Conservation (phyloP, 2,113 vertebrate species). For the Laticauda colubrina region DNA sequence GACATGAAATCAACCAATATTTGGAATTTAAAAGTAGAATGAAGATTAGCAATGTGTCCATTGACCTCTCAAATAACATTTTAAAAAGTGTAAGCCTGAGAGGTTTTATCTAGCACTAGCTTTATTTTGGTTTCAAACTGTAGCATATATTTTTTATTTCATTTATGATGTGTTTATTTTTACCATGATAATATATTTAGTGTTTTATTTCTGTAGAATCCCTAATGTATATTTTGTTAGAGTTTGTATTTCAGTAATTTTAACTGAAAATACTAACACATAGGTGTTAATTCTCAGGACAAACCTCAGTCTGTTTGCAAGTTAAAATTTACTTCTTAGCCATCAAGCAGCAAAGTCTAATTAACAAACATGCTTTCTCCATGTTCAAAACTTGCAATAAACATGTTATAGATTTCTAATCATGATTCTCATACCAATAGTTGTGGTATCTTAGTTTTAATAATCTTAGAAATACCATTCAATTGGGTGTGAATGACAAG, state of each 20-base stretch:
- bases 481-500: neutral
- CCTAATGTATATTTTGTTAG: neutral
- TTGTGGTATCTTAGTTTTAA: neutral
- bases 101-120: neutral
- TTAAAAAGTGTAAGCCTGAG: neutral
- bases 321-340: slow-evolving; percentile 22
- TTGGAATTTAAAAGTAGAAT: neutral
- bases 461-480: neutral
- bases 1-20: neutral
- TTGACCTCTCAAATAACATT: neutral
- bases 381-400: neutral
- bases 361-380: slow-evolving; percentile 5
- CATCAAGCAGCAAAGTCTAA: neutral
- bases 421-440: accelerated
- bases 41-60: neutral
- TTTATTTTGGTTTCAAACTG: neutral
- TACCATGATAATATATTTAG: neutral
- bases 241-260: neutral
- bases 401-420: neutral
- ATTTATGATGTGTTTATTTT: neutral
- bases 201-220: neutral
- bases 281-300: neutral
- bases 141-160: neutral
- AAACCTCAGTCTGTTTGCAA: neutral
- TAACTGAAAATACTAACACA: neutral